phyloP scores from a whole-genome alignment of 2,113 vertebrate genomes.

The Neolamprologus fasciatus region DNA sequence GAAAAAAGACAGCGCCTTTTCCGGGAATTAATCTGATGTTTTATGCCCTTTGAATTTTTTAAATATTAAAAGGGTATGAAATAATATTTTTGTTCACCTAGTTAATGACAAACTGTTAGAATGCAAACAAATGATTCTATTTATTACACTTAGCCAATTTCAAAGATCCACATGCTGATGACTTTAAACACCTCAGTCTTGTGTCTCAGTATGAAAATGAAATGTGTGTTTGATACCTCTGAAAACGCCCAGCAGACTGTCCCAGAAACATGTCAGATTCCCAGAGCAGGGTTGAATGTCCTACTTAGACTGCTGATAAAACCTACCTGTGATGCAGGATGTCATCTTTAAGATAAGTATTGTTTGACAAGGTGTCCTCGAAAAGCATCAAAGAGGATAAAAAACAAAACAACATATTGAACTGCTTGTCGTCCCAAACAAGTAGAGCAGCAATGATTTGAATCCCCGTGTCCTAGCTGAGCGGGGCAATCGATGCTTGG shows the following conservation, averaged over 20 bases:
- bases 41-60: background rate
- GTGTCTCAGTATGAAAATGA: background rate
- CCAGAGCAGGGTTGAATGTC: background rate
- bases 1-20: background rate
- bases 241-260: background rate
- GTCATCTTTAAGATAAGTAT: background rate
- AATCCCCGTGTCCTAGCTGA: background rate
- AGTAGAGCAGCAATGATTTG: slow-evolving; percentile 50
- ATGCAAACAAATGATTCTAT: background rate
- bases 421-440: background rate
- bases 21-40: background rate
- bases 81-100: background rate
- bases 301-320: slow-evolving; percentile 16
- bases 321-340: background rate
- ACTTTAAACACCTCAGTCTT: background rate
- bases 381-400: background rate
- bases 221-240: background rate
- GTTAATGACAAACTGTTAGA: background rate
- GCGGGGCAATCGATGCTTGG: slow-evolving; percentile 22
- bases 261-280: slow-evolving; percentile 9
- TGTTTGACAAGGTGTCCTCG: background rate
- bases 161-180: background rate
- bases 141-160: background rate
- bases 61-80: background rate
- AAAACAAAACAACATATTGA: background rate